Conservation (phyloP, 1,140 invertebrate genomes). For the Euborellia annulipes region DNA sequence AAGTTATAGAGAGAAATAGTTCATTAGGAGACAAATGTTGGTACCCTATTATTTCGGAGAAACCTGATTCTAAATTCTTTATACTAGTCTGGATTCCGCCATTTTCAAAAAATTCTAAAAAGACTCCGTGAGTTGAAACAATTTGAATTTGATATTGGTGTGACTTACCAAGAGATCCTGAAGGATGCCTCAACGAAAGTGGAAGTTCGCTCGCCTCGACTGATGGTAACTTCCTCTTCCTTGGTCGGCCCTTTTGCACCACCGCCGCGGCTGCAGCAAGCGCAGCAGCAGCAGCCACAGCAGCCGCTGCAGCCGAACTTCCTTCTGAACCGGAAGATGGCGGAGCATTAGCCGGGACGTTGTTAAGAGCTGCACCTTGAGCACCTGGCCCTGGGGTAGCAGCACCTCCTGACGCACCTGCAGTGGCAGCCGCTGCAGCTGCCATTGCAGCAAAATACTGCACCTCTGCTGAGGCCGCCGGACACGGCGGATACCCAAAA, state of each 20-base stretch:
- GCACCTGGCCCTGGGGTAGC: neutral
- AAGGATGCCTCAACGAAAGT: conserved; percentile 51
- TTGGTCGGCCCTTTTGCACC: conserved; percentile 62
- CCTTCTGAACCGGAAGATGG: neutral
- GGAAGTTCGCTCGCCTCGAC: conserved; percentile 39
- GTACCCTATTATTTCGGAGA: too few relatives aligned
- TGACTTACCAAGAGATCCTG: conserved; percentile 47
- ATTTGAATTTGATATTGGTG: too few relatives aligned
- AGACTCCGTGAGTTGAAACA: too few relatives aligned
- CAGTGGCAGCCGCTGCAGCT: conserved; percentile 38
- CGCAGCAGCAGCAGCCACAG: too few relatives aligned
- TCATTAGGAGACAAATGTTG: too few relatives aligned
- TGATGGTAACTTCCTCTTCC: conserved; percentile 56
- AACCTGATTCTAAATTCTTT: too few relatives aligned
- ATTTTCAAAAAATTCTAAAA: too few relatives aligned
- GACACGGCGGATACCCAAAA: neutral
- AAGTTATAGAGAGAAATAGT: too few relatives aligned
- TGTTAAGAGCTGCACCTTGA: conserved; percentile 3
- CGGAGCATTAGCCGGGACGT: conserved; percentile 4
- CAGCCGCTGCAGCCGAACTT: too few relatives aligned
- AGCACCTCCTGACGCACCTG: conserved; percentile 36
- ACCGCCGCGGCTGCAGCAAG: conserved; percentile 23
- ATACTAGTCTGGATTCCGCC: too few relatives aligned
- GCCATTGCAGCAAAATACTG: conserved; percentile 32
- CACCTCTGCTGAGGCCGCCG: conserved; percentile 11